A percentile compares a stretch with the other conserved stretches of the same genome.
phyloP scores from a whole-genome alignment of 2,888 invertebrate genomes.

The Timema cristinae region DNA sequence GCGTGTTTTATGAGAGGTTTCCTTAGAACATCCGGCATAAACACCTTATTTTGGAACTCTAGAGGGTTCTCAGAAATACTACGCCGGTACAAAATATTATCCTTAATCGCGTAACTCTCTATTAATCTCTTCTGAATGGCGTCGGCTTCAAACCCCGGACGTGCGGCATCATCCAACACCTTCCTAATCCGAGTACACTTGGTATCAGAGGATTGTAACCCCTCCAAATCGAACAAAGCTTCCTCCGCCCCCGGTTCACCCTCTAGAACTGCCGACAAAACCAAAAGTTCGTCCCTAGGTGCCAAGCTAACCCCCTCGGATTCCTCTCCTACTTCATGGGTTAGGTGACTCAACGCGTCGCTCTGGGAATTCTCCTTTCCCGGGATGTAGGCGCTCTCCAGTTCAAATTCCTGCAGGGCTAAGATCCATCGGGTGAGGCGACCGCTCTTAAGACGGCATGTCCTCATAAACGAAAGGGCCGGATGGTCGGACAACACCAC shows the following conservation, averaged over 20 bases:
- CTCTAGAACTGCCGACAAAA: too few relatives aligned
- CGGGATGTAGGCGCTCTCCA: constrained; percentile 23
- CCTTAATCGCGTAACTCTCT: neutral
- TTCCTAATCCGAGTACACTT: neutral
- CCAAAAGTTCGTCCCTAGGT: too few relatives aligned
- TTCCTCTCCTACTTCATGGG: neutral
- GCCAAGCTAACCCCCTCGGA: neutral
- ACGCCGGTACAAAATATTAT: neutral
- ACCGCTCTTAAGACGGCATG: constrained; percentile 28
- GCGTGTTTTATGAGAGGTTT: neutral
- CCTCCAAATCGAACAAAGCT: neutral
- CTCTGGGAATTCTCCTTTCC: constrained; percentile 28
- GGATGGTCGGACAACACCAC: constrained; percentile 29
- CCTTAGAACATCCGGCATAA: neutral
- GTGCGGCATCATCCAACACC: neutral
- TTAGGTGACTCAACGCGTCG: constrained; percentile 21
- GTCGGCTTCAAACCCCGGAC: too few relatives aligned
- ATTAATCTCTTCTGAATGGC: neutral
- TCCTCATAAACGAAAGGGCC: constrained; percentile 27
- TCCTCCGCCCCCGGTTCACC: neutral
- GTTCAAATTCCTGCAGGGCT: constrained; percentile 32
- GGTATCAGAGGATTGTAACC: neutral
- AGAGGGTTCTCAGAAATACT: neutral
- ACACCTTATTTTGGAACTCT: neutral
- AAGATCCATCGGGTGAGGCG: constrained; percentile 31